These are phyloP conservation scores for Rhynchopsitta pachyrhyncha DNA, from an alignment of 2,113 vertebrate species.

Conservation along the genomic window DNA sequence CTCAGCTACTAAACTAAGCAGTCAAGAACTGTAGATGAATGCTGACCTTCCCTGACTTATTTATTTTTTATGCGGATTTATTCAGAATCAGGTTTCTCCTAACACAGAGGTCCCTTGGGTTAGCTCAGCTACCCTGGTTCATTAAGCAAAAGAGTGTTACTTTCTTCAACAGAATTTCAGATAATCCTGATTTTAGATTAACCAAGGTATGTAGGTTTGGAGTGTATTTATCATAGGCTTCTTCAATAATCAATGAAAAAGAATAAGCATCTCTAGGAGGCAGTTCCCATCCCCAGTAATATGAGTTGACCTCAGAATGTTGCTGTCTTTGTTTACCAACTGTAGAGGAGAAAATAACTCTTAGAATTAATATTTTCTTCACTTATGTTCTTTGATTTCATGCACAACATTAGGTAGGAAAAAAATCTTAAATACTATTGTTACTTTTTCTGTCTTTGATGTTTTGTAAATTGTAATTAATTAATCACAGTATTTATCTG, in stretches of 20 bases:
- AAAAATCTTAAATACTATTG: not conserved
- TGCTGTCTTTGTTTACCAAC: not conserved
- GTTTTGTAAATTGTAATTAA: not conserved
- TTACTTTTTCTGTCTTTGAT: not conserved
- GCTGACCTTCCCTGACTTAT: not conserved
- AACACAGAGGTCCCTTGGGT: not conserved
- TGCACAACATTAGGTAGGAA: not conserved
- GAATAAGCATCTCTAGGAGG: not conserved
- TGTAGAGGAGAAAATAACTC: not conserved
- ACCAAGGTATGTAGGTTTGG: not conserved
- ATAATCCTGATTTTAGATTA: not conserved
- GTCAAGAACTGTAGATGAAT: not conserved
- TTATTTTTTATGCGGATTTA: not conserved
- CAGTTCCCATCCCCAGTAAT: not conserved
- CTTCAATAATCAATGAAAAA: not conserved
- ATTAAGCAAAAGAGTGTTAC: not conserved
- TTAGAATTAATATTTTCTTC: not conserved
- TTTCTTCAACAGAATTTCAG: not conserved
- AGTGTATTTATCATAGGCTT: not conserved
- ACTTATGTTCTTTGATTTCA: not conserved
- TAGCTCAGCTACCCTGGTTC: not conserved
- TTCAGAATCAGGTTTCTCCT: not conserved
- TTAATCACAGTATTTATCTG: not conserved
- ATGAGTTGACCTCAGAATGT: not conserved
- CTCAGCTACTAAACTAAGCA: not conserved